A percentile compares a stretch with the other conserved stretches of the same genome.
Conservation (phyloP, 2,113 vertebrate genomes). For the Oncorhynchus nerka region DNA sequence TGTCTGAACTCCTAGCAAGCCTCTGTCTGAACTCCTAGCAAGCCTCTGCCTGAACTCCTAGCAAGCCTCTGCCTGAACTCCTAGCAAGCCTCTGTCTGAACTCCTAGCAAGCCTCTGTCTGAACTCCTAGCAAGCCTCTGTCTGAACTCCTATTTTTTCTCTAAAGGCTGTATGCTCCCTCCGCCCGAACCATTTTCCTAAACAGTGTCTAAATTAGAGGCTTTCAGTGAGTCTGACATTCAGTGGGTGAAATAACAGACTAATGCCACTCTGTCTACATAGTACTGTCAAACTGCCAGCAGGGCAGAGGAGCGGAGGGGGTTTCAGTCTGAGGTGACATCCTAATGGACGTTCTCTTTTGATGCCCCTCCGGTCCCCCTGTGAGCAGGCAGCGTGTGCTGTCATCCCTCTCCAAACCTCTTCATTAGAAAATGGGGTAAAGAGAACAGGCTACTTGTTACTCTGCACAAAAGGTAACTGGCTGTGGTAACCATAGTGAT, state of each 20-base stretch:
- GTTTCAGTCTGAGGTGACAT: constrained; percentile 52
- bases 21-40: no score
- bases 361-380: constrained; percentile 41
- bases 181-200: constrained; percentile 33
- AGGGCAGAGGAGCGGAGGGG: constrained; percentile 48
- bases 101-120: no score
- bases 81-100: no score
- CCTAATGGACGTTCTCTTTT: constrained; percentile 51
- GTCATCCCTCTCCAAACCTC: constrained; percentile 72
- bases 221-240: constrained; percentile 51
- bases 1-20: no score
- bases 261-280: constrained; percentile 61
- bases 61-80: no score
- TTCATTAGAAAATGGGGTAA: constrained; percentile 69
- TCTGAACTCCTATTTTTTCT: no score
- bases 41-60: no score
- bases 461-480: constrained; percentile 41
- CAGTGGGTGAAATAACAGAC: constrained; percentile 53
- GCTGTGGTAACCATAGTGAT: constrained; percentile 55
- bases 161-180: constrained; percentile 1
- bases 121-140: no score
- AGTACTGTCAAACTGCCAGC: constrained; percentile 61
- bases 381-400: constrained; percentile 46
- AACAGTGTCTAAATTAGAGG: constrained; percentile 55
- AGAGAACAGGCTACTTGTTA: constrained; percentile 66